These are phyloP conservation scores for Peucedramus taeniatus DNA, from an alignment of 2,113 vertebrate genomes.

Conservation along the genomic window DNA sequence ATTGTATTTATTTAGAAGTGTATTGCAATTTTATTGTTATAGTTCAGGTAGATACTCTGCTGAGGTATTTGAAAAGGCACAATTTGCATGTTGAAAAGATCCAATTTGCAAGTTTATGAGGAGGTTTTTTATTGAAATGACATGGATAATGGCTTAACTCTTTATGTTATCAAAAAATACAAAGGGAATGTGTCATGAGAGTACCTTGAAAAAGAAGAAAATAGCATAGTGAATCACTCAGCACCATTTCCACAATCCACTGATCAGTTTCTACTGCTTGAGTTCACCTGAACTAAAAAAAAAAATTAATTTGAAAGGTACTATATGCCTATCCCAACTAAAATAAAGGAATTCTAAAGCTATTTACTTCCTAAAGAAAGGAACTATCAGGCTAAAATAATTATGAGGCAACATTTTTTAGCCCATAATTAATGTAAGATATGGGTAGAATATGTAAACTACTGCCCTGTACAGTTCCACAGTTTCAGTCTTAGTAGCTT, in stretches of 20 bases:
- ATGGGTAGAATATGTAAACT: conserved; percentile 18
- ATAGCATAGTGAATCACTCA: not conserved
- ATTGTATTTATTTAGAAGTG: not conserved
- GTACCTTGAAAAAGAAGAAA: conserved; percentile 3
- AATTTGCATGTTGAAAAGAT: conserved; percentile 42
- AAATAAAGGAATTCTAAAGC: not conserved
- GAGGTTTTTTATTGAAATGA: conserved; percentile 6
- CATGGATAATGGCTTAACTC: conserved; percentile 24
- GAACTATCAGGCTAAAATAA: not conserved
- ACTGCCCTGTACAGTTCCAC: conserved; percentile 5
- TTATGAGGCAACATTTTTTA: conserved; percentile 20
- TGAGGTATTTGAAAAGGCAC: not conserved
- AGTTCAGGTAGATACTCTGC: not conserved
- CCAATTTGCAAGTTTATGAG: conserved; percentile 45
- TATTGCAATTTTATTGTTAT: conserved; percentile 32
- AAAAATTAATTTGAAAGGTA: not conserved
- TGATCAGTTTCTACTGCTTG: not conserved
- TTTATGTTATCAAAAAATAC: not conserved
- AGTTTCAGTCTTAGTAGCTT: conserved; percentile 39
- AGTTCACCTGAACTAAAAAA: not conserved
- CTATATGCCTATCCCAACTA: not conserved
- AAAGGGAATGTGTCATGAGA: not conserved
- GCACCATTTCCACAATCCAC: not conserved
- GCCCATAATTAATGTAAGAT: conserved; percentile 34
- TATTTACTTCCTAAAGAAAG: not conserved